Conservation (phyloP, 2,113 vertebrate species). For the Ramphastos sulfuratus region DNA sequence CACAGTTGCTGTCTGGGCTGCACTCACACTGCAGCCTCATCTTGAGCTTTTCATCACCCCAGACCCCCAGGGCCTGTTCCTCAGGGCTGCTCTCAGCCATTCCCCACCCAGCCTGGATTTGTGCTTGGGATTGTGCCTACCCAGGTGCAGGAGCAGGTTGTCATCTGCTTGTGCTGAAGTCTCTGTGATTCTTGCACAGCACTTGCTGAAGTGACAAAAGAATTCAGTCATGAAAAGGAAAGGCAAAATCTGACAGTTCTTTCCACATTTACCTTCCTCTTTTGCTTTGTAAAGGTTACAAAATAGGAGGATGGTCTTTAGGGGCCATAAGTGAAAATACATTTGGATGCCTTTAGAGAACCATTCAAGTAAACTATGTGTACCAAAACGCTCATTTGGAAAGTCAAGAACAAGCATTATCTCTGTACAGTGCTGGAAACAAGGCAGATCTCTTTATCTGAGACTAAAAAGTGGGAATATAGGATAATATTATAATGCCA, state of each 20-base stretch:
- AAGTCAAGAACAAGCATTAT: not conserved
- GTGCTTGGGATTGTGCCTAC: too few species aligned
- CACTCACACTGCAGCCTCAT: too few species aligned
- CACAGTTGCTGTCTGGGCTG: too few species aligned
- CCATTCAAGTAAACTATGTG: not conserved
- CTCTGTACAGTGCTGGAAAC: not conserved
- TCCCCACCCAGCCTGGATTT: too few species aligned
- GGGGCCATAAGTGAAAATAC: not conserved
- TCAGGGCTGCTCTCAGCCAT: too few species aligned
- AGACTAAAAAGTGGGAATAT: not conserved
- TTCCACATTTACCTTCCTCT: not conserved
- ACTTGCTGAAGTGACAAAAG: not conserved
- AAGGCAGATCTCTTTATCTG: not conserved
- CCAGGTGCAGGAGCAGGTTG: too few species aligned
- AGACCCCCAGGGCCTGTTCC: too few species aligned
- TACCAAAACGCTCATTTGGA: not conserved
- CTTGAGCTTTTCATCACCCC: too few species aligned
- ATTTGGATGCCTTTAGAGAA: not conserved
- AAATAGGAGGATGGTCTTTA: not conserved
- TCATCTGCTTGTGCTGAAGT: not conserved
- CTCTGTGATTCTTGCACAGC: not conserved
- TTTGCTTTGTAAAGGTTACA: not conserved
- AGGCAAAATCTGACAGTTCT: not conserved
- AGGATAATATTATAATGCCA: not conserved
- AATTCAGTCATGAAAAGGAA: not conserved